phyloP scores from a whole-genome alignment of 2,113 vertebrate genomes.

The Lichenostomus cassidix region DNA sequence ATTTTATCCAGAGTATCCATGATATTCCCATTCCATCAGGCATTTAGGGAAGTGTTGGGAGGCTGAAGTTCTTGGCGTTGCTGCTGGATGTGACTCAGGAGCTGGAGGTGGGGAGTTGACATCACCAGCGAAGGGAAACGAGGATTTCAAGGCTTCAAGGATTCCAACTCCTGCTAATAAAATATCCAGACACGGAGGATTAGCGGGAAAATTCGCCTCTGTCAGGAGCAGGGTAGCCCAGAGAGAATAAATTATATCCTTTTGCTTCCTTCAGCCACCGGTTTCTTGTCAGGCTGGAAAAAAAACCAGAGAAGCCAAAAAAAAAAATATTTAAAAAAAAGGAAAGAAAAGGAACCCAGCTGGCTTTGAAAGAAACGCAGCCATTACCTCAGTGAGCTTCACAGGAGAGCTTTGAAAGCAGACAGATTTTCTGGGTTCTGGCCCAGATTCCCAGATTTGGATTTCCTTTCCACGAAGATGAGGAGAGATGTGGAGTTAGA shows the following conservation, averaged over 20 bases:
- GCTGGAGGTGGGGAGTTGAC: constrained; percentile 27
- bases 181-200: constrained; percentile 53
- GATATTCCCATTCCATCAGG: constrained; percentile 2
- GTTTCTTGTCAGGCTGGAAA: constrained; percentile 40
- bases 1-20: background rate
- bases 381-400: constrained; percentile 47
- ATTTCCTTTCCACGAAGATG: constrained; percentile 4
- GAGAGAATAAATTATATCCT: constrained; percentile 18
- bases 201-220: constrained; percentile 35
- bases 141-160: background rate
- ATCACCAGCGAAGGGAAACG: constrained; percentile 29
- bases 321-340: background rate
- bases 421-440: constrained; percentile 32
- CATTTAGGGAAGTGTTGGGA: constrained; percentile 17
- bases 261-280: constrained; percentile 1
- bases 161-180: constrained; percentile 35
- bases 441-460: constrained; percentile 3
- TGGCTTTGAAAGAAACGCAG: constrained; percentile 40
- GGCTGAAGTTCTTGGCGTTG: background rate
- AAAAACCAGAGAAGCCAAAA: background rate
- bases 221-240: background rate
- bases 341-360: constrained; percentile 13
- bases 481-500: background rate
- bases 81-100: background rate
- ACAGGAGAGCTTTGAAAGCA: constrained; percentile 19